These are phyloP conservation scores for Euplagia quadripunctaria DNA, from an alignment of 2,888 invertebrate genomes.

Conservation along the genomic window DNA sequence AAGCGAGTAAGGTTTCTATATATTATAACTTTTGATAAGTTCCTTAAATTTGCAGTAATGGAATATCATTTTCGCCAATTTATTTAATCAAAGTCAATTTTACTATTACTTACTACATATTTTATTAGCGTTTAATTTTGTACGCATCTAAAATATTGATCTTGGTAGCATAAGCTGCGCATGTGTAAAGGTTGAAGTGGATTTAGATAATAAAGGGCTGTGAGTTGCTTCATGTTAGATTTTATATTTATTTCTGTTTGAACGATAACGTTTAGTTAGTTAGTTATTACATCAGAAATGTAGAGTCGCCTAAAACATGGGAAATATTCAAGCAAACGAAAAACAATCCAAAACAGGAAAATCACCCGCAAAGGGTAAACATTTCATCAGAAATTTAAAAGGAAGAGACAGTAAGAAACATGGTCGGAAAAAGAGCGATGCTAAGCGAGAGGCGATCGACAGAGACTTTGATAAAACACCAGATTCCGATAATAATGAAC, in stretches of 20 bases:
- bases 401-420: constrained; percentile 80
- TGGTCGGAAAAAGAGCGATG: constrained; percentile 76
- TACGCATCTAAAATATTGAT: constrained; percentile 59
- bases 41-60: background rate
- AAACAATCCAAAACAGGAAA: constrained; percentile 85
- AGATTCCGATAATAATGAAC: constrained; percentile 82
- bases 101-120: background rate
- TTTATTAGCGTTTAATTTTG: constrained; percentile 21
- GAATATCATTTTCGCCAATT: background rate
- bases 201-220: constrained; percentile 61
- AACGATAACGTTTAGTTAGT: constrained; percentile 20
- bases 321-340: constrained; percentile 85
- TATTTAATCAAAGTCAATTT: background rate
- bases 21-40: background rate
- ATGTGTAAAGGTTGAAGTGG: constrained; percentile 52
- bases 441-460: constrained; percentile 74
- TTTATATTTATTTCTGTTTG: constrained; percentile 36
- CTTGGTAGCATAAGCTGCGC: constrained; percentile 50
- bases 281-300: constrained; percentile 32
- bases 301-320: constrained; percentile 70
- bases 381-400: constrained; percentile 85
- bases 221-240: constrained; percentile 59
- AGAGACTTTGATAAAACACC: constrained; percentile 82
- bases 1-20: background rate
- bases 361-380: constrained; percentile 87